Evolutionary conservation across 2,797 vertebrate species (phyloP).

Genomic region (Buphagus erythrorhynchus): DNA sequence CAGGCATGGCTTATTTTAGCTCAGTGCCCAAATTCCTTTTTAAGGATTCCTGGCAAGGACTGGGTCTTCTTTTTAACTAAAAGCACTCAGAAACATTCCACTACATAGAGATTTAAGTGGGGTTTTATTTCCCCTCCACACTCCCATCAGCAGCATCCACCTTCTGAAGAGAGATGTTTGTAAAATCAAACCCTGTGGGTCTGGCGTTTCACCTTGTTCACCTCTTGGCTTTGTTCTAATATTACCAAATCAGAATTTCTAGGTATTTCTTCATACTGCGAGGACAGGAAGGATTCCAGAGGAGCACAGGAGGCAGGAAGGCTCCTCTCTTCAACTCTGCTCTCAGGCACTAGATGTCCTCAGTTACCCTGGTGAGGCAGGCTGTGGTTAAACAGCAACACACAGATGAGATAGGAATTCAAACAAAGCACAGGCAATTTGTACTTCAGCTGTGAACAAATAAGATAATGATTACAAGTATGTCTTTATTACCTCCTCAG

Average conservation of each 20-base stretch:
- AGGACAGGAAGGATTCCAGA: neutral
- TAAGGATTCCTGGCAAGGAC: neutral
- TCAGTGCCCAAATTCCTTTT: neutral
- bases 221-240: neutral
- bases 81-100: neutral
- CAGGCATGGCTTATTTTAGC: neutral
- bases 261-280: neutral
- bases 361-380: neutral
- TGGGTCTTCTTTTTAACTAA: neutral
- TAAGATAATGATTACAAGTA: neutral
- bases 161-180: neutral
- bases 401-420: neutral
- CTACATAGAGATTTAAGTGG: fast-evolving
- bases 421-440: neutral
- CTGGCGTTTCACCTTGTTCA: neutral
- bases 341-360: slow-evolving; percentile 62
- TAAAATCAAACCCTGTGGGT: neutral
- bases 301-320: neutral
- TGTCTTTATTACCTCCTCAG: neutral
- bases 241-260: neutral
- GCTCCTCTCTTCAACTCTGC: neutral
- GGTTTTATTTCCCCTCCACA: neutral
- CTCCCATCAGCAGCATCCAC: neutral
- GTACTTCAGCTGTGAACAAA: neutral
- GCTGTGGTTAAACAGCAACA: neutral